Percentiles rank a stretch among this genome's conserved stretches.
phyloP scores from a whole-genome alignment of 2,888 invertebrate species.

The Psylliodes chrysocephalus region DNA sequence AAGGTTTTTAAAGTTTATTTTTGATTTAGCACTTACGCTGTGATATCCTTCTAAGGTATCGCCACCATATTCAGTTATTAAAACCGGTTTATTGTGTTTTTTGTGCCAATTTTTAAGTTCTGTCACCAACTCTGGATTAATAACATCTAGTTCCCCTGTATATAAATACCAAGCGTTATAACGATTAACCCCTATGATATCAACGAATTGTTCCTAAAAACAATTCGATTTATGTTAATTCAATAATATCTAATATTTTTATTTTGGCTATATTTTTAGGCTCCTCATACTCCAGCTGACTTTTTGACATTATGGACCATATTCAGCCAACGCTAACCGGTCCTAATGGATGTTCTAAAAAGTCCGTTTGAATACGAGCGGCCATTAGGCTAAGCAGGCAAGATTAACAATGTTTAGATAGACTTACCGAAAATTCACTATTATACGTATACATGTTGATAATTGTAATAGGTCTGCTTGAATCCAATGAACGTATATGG shows the following conservation, averaged over 20 bases:
- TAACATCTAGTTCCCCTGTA: conserved; percentile 81
- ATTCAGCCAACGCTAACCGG: too few species aligned
- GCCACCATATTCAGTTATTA: conserved; percentile 95
- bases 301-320: too few species aligned
- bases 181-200: conserved; percentile 93
- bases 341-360: too few species aligned
- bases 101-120: conserved; percentile 84
- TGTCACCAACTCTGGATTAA: conserved; percentile 74
- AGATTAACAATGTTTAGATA: too few species aligned
- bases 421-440: conserved; percentile 74
- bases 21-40: conserved; percentile 76
- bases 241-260: too few species aligned
- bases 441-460: conserved; percentile 73
- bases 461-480: conserved; percentile 85
- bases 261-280: too few species aligned
- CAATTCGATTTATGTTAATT: too few species aligned
- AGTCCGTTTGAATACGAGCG: too few species aligned
- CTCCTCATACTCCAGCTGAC: too few species aligned
- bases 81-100: conserved; percentile 85
- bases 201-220: conserved; percentile 79
- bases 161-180: conserved; percentile 96
- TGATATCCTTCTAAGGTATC: conserved; percentile 93
- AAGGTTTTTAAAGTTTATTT: too few species aligned
- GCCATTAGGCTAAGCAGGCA: too few species aligned
- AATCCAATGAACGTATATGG: conserved; percentile 81